Conservation (phyloP, 2,113 vertebrate genomes). For the Scalopus aquaticus region DNA sequence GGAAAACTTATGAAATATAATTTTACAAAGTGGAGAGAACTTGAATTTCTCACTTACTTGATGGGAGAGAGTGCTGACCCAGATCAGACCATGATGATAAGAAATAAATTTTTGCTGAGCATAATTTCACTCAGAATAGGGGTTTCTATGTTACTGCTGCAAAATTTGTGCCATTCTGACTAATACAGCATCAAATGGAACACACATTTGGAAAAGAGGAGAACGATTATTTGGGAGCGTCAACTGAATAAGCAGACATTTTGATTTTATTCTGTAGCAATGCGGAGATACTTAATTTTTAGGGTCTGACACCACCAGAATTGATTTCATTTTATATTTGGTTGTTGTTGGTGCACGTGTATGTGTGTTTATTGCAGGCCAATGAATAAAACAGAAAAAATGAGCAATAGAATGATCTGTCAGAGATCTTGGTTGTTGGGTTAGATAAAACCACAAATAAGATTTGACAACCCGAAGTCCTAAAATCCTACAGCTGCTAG, state of each 20-base stretch:
- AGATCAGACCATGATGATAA: not conserved
- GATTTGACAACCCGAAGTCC: not conserved
- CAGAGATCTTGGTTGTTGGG: not conserved
- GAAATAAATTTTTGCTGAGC: not conserved
- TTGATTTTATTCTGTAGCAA: not conserved
- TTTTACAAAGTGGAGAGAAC: not conserved
- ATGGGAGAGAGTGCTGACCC: not conserved
- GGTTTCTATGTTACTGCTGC: not conserved
- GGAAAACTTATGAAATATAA: not conserved
- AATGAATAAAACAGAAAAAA: not conserved
- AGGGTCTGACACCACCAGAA: not conserved
- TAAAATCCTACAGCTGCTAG: not conserved
- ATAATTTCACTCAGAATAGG: not conserved
- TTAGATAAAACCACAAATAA: not conserved
- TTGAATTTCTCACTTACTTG: not conserved
- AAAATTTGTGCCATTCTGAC: not conserved
- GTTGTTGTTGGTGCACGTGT: not conserved
- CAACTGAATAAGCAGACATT: not conserved
- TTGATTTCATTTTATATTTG: not conserved
- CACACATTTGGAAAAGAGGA: not conserved
- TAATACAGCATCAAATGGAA: not conserved
- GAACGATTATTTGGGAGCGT: not conserved
- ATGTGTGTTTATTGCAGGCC: not conserved
- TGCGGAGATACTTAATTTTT: not conserved
- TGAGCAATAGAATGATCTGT: not conserved